Evolutionary conservation across 2,797 vertebrate species (phyloP), one percentile per base, ranked within the genome.

Genomic region (Takifugu rubripes): DNA sequence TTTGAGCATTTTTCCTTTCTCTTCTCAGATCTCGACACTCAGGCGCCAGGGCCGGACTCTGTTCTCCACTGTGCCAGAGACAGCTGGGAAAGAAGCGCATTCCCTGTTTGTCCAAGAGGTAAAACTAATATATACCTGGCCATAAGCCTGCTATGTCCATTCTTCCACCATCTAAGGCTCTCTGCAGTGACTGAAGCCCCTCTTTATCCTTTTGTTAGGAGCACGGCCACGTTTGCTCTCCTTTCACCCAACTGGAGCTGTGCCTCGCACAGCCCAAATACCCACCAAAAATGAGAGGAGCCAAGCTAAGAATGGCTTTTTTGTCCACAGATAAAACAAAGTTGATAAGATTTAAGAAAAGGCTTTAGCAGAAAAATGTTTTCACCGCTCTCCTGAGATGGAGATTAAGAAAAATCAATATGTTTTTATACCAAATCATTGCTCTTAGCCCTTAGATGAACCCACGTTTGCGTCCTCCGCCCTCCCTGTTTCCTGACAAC

Each of bases 21-120:
- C 47, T 57, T 68, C 77, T 67, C 86, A 99, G 97, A 96, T 95
- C 55, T 93, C 91, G 14, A 91, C 90, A 59, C 61, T 97, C 73
- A 90, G 90, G 72, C 92, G 96, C 21, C 95, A 96, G 74, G 93
- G 93, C 62, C 88, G 94, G 62, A 96, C 96, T 26, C 25, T 92
- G n/a, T 89, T 75, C 73, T 92, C 96, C 64, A 96, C 96, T 0
- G 93, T 99, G 75, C 96, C 96, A 54, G 92, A 90, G 56, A 91
- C 92, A 0, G 96, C 96, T 0, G 93, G 93, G 79, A 94, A 94
- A 78, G 94, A 94, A 73, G 96, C 95, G 25, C 91, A 93, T 59
- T 96, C 93, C 54, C 87, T 99, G 55, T 96, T 99, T 78, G 96
- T 98, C 55, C 96, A 93, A 62, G 95, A 99, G 95, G 97, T 99